Evolutionary conservation across 2,888 invertebrate genomes (phyloP).

Genomic region (Germaria angustata): DNA sequence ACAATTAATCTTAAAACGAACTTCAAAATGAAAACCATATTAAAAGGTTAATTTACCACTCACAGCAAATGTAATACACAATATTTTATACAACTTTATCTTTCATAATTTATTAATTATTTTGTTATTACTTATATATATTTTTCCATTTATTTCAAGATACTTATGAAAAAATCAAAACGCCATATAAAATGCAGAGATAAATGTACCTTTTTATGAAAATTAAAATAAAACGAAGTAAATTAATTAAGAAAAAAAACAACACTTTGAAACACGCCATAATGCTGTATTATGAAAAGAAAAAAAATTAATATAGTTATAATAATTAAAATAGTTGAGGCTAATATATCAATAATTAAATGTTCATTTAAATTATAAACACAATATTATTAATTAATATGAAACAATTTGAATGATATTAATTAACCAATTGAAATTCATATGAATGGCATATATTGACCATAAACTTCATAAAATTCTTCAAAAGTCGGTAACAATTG

Average conservation of each 20-base stretch:
- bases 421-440: not conserved
- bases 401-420: not conserved
- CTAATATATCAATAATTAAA: slow-evolving; percentile 41
- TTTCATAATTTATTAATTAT: not conserved
- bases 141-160: not conserved
- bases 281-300: slow-evolving; percentile 45
- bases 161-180: slow-evolving; percentile 45
- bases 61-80: not conserved
- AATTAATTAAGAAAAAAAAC: not conserved
- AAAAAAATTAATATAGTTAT: slow-evolving; percentile 29
- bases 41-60: not conserved
- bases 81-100: not conserved
- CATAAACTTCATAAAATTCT: not conserved
- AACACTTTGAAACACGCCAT: slow-evolving; percentile 41
- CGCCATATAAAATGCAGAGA: slow-evolving; percentile 58
- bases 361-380: slow-evolving; percentile 27
- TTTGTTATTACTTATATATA: not conserved
- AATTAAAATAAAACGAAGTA: not conserved
- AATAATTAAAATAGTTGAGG: slow-evolving; percentile 49
- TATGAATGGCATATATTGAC: not conserved
- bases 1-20: slow-evolving; percentile 31
- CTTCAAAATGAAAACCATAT: not conserved
- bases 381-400: slow-evolving; percentile 9
- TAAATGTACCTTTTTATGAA: slow-evolving; percentile 61
- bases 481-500: not conserved